A percentile compares a stretch with the other conserved stretches of the same genome.
These are phyloP conservation scores for Artibeus jamaicensis DNA, from an alignment of 2,797 vertebrate genomes.

Conservation along the genomic window DNA sequence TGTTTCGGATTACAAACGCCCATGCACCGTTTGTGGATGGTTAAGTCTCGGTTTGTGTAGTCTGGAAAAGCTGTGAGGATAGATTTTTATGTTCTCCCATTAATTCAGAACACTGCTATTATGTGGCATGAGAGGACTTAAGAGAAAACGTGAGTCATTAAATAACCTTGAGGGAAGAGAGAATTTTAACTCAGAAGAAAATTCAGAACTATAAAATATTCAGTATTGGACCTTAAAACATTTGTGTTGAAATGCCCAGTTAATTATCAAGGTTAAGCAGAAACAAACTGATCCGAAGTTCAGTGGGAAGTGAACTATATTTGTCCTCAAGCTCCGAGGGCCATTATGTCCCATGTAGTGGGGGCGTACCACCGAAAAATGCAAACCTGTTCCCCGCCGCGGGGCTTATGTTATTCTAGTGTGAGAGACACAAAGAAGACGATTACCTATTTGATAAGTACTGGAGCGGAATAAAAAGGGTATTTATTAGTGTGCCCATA, in stretches of 20 bases:
- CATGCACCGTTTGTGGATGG: not conserved
- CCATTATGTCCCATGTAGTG: not conserved
- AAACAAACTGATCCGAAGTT: not conserved
- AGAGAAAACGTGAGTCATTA: not conserved
- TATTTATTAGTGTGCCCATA: not conserved
- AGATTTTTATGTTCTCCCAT: not conserved
- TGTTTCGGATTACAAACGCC: not conserved
- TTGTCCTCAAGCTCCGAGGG: not conserved
- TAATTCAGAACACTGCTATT: not conserved
- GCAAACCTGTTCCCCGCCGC: not conserved
- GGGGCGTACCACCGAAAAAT: not conserved
- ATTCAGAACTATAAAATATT: not conserved
- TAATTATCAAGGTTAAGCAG: not conserved
- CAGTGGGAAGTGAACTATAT: not conserved
- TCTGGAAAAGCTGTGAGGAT: not conserved
- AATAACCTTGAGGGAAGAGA: not conserved
- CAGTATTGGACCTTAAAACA: not conserved
- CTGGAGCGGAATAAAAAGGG: not conserved
- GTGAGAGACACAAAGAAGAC: not conserved
- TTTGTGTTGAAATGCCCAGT: not conserved
- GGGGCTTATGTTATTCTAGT: not conserved
- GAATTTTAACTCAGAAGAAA: not conserved
- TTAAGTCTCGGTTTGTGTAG: not conserved
- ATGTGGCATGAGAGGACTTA: not conserved
- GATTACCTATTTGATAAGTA: not conserved